Percentiles rank a stretch among this genome's conserved stretches.
Conservation (phyloP, 2,113 vertebrate genomes). For the Corythornis cristatus region DNA sequence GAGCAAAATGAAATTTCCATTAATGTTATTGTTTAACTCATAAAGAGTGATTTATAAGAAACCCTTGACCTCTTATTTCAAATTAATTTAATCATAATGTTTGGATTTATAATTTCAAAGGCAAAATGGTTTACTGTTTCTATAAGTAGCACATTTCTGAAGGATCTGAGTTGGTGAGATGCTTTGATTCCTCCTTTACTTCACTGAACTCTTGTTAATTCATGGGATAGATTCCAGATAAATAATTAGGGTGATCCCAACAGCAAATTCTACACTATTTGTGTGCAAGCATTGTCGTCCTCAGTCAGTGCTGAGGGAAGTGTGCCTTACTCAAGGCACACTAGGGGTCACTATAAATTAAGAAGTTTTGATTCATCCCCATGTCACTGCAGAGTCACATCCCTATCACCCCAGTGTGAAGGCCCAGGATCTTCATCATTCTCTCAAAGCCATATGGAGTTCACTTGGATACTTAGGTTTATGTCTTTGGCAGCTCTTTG, state of each 20-base stretch:
- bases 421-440: neutral
- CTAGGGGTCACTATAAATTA: neutral
- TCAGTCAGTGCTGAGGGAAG: neutral
- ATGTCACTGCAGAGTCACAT: neutral
- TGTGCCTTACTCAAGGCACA: neutral
- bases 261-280: neutral
- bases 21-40: neutral
- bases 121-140: neutral
- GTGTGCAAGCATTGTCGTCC: neutral
- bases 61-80: neutral
- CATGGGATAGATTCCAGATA: neutral
- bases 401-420: neutral
- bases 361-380: neutral
- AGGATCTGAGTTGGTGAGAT: neutral
- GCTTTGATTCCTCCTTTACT: neutral
- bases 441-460: neutral
- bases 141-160: neutral
- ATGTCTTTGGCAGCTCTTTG: neutral
- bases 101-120: conserved; percentile 41
- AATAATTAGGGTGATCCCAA: neutral
- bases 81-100: neutral
- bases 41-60: conserved; percentile 18
- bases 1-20: neutral
- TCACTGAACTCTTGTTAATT: neutral
- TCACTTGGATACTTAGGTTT: neutral